These are phyloP conservation scores for Sarcophaga peregrina DNA, from an alignment of 1,140 invertebrate genomes.

Conservation along the genomic window DNA sequence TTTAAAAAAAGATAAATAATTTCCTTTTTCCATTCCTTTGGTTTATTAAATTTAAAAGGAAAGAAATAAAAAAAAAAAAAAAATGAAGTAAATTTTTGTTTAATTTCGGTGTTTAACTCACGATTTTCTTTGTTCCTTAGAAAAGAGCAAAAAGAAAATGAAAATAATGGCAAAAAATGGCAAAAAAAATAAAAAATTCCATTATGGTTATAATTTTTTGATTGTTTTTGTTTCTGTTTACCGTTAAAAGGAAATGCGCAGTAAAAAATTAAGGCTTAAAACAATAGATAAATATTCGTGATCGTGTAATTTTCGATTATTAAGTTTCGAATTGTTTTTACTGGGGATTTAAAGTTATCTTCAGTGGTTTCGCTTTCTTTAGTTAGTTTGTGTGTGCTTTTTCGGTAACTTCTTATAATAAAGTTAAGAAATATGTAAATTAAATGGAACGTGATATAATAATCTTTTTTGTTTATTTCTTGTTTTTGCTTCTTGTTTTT, in stretches of 20 bases:
- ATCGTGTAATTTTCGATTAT: slow-evolving; percentile 35
- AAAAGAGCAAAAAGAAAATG: neutral
- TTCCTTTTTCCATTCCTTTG: too few species aligned
- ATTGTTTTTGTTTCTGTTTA: neutral
- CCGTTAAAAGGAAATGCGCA: neutral
- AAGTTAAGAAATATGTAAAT: slow-evolving; percentile 11
- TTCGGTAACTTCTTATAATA: neutral
- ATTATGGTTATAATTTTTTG: neutral
- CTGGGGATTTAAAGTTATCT: neutral
- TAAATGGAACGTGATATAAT: slow-evolving; percentile 9
- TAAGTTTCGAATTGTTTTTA: neutral
- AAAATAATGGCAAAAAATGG: too few species aligned
- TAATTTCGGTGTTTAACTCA: too few species aligned
- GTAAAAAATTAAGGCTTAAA: neutral
- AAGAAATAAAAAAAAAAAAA: neutral
- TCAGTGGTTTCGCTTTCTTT: too few species aligned
- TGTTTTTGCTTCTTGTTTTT: too few species aligned
- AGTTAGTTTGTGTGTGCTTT: neutral
- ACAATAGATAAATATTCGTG: slow-evolving; percentile 30
- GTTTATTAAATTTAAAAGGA: neutral
- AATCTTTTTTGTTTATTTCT: neutral
- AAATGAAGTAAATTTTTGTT: neutral
- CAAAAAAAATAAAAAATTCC: too few species aligned
- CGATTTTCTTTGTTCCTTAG: neutral
- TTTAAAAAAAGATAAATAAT: too few species aligned